phyloP scores from a whole-genome alignment of 2,888 invertebrate genomes.

The Harpalus rufipes region DNA sequence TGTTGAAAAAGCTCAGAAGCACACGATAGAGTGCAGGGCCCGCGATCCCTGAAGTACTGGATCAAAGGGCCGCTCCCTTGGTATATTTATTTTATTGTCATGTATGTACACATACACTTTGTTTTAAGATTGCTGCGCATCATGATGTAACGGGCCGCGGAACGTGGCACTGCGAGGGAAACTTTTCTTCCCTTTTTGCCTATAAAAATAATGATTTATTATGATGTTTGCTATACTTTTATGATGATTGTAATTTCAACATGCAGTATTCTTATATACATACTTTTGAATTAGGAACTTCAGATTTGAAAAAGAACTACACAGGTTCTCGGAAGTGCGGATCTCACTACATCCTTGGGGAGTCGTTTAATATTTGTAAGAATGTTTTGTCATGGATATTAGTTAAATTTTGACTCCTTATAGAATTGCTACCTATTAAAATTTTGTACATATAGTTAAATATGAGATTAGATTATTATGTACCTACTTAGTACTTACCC shows the following conservation, averaged over 20 bases:
- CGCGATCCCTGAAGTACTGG: conserved; percentile 73
- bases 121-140: conserved; percentile 74
- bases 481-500: too few species aligned
- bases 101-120: conserved; percentile 76
- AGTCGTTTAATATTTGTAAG: not conserved
- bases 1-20: conserved; percentile 1
- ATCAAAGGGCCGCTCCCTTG: conserved; percentile 74
- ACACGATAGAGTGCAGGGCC: conserved; percentile 41
- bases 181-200: conserved; percentile 8
- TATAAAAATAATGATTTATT: conserved; percentile 55
- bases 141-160: conserved; percentile 34
- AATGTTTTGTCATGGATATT: not conserved
- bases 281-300: not conserved
- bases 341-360: not conserved
- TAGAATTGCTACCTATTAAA: too few species aligned
- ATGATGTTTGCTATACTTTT: conserved; percentile 12
- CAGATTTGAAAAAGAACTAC: not conserved
- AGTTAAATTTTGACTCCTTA: too few species aligned
- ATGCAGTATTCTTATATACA: not conserved
- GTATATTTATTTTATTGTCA: conserved; percentile 77
- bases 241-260: conserved; percentile 31
- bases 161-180: conserved; percentile 37
- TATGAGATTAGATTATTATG: too few species aligned
- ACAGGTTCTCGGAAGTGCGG: not conserved
- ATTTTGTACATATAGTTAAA: too few species aligned